Base-by-base conservation (phyloP, 2,888 invertebrate genomes). In the Perithous albicinctus region DNA sequence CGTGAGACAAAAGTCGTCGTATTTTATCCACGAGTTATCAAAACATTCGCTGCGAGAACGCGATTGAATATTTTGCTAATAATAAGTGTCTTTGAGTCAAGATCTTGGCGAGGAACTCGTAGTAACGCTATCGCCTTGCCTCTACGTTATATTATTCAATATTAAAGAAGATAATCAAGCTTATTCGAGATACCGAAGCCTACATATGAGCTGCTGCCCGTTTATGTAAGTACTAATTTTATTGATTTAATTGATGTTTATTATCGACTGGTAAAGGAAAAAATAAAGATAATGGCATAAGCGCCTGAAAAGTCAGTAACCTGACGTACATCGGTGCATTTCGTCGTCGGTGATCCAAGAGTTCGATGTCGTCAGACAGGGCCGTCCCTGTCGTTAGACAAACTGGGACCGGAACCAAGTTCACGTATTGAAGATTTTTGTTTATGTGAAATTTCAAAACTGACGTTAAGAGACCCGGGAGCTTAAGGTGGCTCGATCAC, bases 151-250 rank as follows among this genome's bases (percentile, higher is more conserved):
- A 70, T 69, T 63, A 29, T 73, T n/a, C n/a, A 73, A 80, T 66
- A 83, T 80, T 69, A 20, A 70, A 82, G 48, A 72, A 61, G 43
- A 66, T 74, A 59, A 80, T 80, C 78, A 56, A 78, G 69, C 76
- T 77, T 70, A 20, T 29, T 41, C 59, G 74, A 66, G 73, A 66
- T 54, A 56, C 85, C 85, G 85, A 84, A 86, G 86, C 84, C 90
- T 89, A 87, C 88, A 91, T 81, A 81, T 91, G 91, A 91, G 86
- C 87, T 91, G 91, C 90, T 91, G 91, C 85, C 90, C 90, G 80
- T 91, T 90, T 84, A 89, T 91, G 91, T 91, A 78, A 91, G 91
- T 91, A 86, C 75, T 46, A 8, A 46, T 2, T 48, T 10, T 1
- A 12, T 43, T 8, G 1, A 67, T 32, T 29, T 51, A 73, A 63